Evolutionary conservation across 2,888 invertebrate genomes (phyloP).

Genomic region (Epinotia ramella): DNA sequence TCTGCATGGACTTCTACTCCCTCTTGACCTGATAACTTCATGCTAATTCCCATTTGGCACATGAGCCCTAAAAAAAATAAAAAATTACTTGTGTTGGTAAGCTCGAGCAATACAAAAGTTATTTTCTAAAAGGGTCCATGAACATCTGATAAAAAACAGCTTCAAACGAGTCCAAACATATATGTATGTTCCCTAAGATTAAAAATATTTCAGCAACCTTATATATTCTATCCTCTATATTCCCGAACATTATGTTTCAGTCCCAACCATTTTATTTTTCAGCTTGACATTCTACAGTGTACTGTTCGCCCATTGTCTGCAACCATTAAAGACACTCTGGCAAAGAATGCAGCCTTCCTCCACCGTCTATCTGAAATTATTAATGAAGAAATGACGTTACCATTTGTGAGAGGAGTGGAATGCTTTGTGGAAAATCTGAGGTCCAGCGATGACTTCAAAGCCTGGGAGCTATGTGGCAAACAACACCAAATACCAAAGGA

Average conservation of each 20-base stretch:
- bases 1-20: neutral
- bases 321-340: constrained; percentile 74
- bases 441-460: constrained; percentile 78
- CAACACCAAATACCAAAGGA: constrained; percentile 76
- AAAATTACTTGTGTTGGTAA: no score
- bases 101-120: no score
- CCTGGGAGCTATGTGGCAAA: constrained; percentile 79
- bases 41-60: neutral
- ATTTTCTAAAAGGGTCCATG: no score
- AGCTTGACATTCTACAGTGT: constrained; percentile 78
- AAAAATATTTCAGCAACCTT: no score
- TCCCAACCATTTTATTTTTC: constrained; percentile 52
- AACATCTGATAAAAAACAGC: no score
- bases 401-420: constrained; percentile 77
- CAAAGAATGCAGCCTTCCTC: constrained; percentile 76
- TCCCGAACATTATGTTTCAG: neutral
- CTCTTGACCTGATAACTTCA: neutral
- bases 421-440: constrained; percentile 76
- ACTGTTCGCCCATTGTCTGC: constrained; percentile 74
- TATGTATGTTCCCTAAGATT: no score
- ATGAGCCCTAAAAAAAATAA: no score
- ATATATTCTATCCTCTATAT: no score
- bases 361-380: constrained; percentile 78
- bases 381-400: constrained; percentile 76
- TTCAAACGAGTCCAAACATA: no score